These are phyloP conservation scores for Stegodyphus mimosarum DNA, from an alignment of 1,140 invertebrate genomes.

Conservation along the genomic window DNA sequence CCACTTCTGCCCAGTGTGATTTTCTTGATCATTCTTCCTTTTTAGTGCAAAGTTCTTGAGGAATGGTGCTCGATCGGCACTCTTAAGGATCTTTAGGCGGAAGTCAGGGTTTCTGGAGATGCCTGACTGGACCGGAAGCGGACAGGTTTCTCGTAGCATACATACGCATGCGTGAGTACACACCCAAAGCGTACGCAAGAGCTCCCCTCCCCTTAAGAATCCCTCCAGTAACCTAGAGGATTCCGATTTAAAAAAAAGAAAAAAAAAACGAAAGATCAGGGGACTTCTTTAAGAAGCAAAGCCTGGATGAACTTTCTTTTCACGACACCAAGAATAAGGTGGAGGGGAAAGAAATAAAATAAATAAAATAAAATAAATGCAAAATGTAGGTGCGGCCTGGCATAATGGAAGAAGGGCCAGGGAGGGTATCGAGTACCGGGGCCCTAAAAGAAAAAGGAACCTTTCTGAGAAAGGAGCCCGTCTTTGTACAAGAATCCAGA, in stretches of 20 bases:
- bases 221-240: slow-evolving; percentile 55
- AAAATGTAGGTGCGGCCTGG: slow-evolving; percentile 45
- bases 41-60: neutral
- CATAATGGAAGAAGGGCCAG: slow-evolving; percentile 33
- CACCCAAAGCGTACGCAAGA: slow-evolving; percentile 14
- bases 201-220: slow-evolving; percentile 5
- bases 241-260: slow-evolving; percentile 32
- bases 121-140: slow-evolving; percentile 45
- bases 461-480: slow-evolving; percentile 7
- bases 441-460: slow-evolving; percentile 17
- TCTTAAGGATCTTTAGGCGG: slow-evolving; percentile 15
- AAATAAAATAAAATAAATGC: slow-evolving; percentile 31
- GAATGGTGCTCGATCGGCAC: neutral
- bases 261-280: neutral
- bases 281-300: slow-evolving; percentile 33
- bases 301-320: slow-evolving; percentile 55
- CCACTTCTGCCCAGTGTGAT: neutral
- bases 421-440: slow-evolving; percentile 36
- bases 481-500: slow-evolving; percentile 36
- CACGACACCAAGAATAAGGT: slow-evolving; percentile 7
- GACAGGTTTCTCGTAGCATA: slow-evolving; percentile 33
- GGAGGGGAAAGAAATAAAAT: slow-evolving; percentile 32
- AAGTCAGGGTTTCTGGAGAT: slow-evolving; percentile 20
- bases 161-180: slow-evolving; percentile 51
- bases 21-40: neutral